These are phyloP conservation scores for Sarcophaga subvicina DNA, from an alignment of 2,888 invertebrate genomes.

Conservation along the genomic window DNA sequence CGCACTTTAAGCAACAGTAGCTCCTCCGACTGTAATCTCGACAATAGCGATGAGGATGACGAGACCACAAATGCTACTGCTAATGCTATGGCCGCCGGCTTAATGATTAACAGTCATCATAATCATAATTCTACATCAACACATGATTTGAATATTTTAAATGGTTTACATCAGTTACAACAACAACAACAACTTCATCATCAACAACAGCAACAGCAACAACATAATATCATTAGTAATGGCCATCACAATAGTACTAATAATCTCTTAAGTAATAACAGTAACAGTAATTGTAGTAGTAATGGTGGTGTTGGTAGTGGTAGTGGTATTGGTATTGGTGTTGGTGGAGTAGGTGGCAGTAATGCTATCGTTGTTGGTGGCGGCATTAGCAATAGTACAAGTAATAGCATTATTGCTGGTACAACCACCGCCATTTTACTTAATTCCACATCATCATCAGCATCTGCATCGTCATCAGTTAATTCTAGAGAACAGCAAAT, in stretches of 20 bases:
- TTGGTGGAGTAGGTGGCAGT: slow-evolving; percentile 26
- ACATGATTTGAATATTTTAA: slow-evolving; percentile 80
- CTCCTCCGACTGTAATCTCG: slow-evolving; percentile 78
- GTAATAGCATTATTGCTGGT: slow-evolving; percentile 70
- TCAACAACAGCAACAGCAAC: slow-evolving; percentile 61
- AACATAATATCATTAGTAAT: slow-evolving; percentile 74
- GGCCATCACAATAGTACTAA: slow-evolving; percentile 69
- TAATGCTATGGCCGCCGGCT: slow-evolving; percentile 51
- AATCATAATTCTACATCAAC: slow-evolving; percentile 65
- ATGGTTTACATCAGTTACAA: slow-evolving; percentile 77
- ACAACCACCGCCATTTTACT: slow-evolving; percentile 79
- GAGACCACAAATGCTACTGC: slow-evolving; percentile 66
- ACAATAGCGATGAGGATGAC: slow-evolving; percentile 78
- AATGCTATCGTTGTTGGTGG: slow-evolving; percentile 33
- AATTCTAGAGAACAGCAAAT: slow-evolving; percentile 80
- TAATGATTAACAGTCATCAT: slow-evolving; percentile 57
- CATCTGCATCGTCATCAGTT: slow-evolving; percentile 61
- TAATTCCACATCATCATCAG: slow-evolving; percentile 73
- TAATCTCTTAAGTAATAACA: slow-evolving; percentile 53
- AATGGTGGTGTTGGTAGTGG: slow-evolving; percentile 38
- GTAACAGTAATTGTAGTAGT: slow-evolving; percentile 50
- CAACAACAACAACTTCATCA: slow-evolving; percentile 73
- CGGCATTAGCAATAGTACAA: slow-evolving; percentile 43
- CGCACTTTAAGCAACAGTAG: slow-evolving; percentile 83
- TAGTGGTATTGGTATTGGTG: slow-evolving; percentile 18